A percentile compares a stretch with the other conserved stretches of the same genome.
Evolutionary conservation across 2,888 invertebrate genomes (phyloP).

Genomic region (Apotomis capreana): DNA sequence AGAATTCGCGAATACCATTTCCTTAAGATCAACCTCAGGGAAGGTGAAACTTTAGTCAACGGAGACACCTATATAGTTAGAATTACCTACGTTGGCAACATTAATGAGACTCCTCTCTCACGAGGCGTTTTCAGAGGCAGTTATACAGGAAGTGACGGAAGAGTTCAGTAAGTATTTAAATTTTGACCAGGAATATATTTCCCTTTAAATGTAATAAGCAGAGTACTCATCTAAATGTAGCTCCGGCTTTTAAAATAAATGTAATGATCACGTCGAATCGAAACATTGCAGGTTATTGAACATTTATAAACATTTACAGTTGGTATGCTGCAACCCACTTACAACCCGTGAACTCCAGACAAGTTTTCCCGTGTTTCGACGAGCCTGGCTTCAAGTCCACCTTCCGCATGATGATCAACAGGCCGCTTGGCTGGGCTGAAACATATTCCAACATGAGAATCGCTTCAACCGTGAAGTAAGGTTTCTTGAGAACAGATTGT

Average conservation of each 20-base stretch:
- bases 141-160: conserved; percentile 60
- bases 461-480: conserved; percentile 54
- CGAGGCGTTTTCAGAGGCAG: conserved; percentile 76
- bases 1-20: conserved; percentile 64
- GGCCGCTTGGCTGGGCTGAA: conserved; percentile 61
- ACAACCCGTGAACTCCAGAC: conserved; percentile 90
- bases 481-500: background rate
- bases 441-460: conserved; percentile 73
- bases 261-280: no score
- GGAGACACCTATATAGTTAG: conserved; percentile 57
- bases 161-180: conserved; percentile 60
- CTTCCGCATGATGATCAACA: conserved; percentile 81
- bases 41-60: conserved; percentile 56
- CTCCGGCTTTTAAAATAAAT: no score
- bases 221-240: no score
- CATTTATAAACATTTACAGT: conserved; percentile 68
- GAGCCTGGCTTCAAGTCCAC: conserved; percentile 87
- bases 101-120: conserved; percentile 74
- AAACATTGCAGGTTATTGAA: background rate
- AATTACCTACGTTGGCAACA: conserved; percentile 69
- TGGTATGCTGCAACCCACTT: conserved; percentile 91
- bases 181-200: background rate
- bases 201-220: background rate
- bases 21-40: conserved; percentile 63
- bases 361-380: conserved; percentile 92